phyloP scores from a whole-genome alignment of 2,113 vertebrate genomes.

The Enhydra lutris region DNA sequence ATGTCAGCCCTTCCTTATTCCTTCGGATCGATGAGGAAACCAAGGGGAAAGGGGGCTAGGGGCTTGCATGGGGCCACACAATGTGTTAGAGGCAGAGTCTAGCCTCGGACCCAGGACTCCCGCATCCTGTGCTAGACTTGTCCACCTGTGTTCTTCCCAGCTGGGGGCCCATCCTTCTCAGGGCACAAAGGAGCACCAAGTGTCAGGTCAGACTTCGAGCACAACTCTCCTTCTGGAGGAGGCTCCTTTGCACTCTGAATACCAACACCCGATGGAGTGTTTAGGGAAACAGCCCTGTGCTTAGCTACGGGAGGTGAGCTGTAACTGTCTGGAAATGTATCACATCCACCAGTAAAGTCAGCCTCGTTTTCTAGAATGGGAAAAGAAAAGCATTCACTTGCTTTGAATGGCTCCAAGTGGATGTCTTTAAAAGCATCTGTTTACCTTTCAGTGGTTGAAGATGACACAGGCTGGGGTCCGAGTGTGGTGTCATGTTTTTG shows the following conservation, averaged over 20 bases:
- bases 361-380: neutral
- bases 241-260: neutral
- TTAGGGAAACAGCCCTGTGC: neutral
- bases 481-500: neutral
- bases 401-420: neutral
- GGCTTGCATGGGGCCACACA: fast-evolving
- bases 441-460: neutral
- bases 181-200: neutral
- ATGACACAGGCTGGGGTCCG: neutral
- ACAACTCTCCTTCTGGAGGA: neutral
- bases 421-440: neutral
- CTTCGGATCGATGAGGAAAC: neutral
- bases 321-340: neutral
- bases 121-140: fast-evolving
- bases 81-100: neutral
- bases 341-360: neutral
- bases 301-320: neutral
- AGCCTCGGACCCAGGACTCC: neutral
- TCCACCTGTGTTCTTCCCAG: neutral
- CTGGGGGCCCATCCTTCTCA: fast-evolving
- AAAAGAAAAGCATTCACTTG: neutral
- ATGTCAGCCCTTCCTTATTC: fast-evolving
- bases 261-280: fast-evolving
- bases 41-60: neutral
- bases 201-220: fast-evolving